Conservation (phyloP, 2,797 vertebrate species). For the Pogoniulus pusillus region DNA sequence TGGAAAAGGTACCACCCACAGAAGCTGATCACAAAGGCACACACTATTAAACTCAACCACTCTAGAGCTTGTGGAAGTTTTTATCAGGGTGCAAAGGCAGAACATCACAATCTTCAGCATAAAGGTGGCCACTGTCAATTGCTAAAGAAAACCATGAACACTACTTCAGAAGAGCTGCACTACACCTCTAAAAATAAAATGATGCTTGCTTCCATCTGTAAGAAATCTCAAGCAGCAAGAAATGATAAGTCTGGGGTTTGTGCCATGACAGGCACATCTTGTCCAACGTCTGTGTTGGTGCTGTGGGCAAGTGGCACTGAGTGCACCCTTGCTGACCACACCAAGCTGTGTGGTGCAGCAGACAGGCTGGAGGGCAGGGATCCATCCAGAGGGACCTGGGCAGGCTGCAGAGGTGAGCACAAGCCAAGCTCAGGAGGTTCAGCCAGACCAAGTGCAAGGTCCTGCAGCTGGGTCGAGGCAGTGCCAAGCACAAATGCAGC, state of each 20-base stretch:
- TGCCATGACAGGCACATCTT: neutral
- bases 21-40: neutral
- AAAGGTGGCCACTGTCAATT: neutral
- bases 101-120: neutral
- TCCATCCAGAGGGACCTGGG: too few species aligned
- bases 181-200: constrained; percentile 31
- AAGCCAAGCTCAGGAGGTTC: too few species aligned
- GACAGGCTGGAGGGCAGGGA: too few species aligned
- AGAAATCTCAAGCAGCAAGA: neutral
- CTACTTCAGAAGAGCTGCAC: constrained; percentile 6
- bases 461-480: too few species aligned
- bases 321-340: too few species aligned
- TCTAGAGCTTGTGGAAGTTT: neutral
- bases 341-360: too few species aligned
- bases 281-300: too few species aligned
- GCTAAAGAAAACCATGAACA: neutral
- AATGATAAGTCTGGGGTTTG: neutral
- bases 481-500: too few species aligned
- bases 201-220: neutral
- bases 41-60: neutral
- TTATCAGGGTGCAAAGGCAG: neutral
- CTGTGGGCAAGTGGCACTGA: too few species aligned
- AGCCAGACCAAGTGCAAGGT: too few species aligned
- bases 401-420: too few species aligned
- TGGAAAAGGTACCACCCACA: neutral